Base-by-base conservation (phyloP, 53 echinoderm and acorn worm species). In the Patiria pectinifera region DNA sequence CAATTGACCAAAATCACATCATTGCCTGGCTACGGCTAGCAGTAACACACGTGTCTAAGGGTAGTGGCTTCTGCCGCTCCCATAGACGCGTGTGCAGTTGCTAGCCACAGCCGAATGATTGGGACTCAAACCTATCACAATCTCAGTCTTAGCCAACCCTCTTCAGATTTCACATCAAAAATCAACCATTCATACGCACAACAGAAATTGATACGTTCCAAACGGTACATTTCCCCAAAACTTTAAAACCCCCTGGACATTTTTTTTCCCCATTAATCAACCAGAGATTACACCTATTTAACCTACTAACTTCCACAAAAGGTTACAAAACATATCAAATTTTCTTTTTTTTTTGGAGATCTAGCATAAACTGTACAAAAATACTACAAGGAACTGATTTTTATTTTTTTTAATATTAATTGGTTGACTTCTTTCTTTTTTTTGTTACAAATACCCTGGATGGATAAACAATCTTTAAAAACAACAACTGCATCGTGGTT, bases 311-410 rank as follows among this genome's bases (percentile, higher is more conserved):
- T 22, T 18, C 24, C 74, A 69, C 74, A 74, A n/a, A 66, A 16
- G 23, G 74, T 74, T 74, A n/a, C 79, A 78, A 45, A 78, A 45
- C 45, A 16, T 78, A 78, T 46, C 79, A 78, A 45, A 35, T 35
- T 35, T 35, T 35, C 35, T 35, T 15, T 58, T 18, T 53, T 19
- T 58, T 58, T 59, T 58, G 82, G 82, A 53, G 4, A 46, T 82
- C 82, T 45, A 82, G n/a, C 11, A 53, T 23, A 82, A 82, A 82
- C 49, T 49, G 23, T 82, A 53, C 82, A 91, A 84, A 83, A 82
- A 84, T 84, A 84, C 91, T 76, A 84, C 60, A 74, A 72, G 75
- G 84, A 74, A 74, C 74, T 74, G 22, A 23, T 9, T 74, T 74
- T 23, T n/a, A 53, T 53, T 53, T 53, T 24, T 4, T 23, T 10